Conservation (phyloP, 2,797 vertebrate genomes). For the Sitta carolinensis region DNA sequence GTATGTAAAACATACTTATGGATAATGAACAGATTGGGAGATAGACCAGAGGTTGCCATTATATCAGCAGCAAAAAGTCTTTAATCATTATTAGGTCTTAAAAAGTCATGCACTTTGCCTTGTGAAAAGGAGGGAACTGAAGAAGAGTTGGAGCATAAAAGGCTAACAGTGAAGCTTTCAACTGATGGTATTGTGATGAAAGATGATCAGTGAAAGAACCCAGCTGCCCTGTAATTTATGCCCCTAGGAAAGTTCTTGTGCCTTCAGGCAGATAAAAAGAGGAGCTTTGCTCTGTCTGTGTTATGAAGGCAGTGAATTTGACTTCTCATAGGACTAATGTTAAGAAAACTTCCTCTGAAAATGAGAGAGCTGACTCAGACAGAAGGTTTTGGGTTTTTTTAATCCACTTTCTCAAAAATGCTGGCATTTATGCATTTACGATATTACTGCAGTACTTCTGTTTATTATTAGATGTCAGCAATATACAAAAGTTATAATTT, state of each 20-base stretch:
- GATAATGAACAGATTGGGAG: neutral
- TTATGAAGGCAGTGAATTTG: conserved; percentile 14
- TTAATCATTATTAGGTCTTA: neutral
- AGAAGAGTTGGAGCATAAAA: neutral
- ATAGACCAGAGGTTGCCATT: neutral
- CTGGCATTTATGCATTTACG: neutral
- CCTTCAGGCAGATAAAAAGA: conserved; percentile 39
- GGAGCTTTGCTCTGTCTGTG: neutral
- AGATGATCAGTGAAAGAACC: neutral
- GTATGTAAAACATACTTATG: neutral
- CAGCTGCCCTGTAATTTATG: neutral
- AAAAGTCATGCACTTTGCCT: neutral
- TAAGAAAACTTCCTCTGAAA: neutral
- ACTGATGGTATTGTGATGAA: neutral
- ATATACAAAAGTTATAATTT: neutral
- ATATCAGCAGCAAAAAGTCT: neutral
- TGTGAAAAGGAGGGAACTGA: neutral
- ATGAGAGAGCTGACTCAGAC: neutral
- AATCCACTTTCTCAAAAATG: neutral
- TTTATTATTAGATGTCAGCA: neutral
- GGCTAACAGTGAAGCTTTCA: neutral
- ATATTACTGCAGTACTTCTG: neutral
- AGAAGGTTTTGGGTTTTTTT: neutral
- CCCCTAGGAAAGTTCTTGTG: conserved; percentile 29
- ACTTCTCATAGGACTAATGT: conserved; percentile 1